A percentile compares a stretch with the other conserved stretches of the same genome.
These are phyloP conservation scores for Suricata suricatta DNA, from an alignment of 2,113 vertebrate genomes.

Conservation along the genomic window DNA sequence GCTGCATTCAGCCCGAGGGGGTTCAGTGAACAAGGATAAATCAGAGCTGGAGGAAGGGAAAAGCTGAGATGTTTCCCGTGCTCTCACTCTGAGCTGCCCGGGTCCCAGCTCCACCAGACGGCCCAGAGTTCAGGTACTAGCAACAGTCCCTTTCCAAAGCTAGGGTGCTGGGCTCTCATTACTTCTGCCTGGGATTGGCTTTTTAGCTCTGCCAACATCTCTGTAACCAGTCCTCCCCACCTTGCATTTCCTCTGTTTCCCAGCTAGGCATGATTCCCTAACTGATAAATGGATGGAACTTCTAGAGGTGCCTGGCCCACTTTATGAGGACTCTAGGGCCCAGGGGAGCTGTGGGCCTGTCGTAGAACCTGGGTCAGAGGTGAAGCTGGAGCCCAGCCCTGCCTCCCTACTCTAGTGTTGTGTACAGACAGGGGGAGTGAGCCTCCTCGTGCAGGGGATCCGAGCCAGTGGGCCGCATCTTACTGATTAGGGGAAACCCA, in stretches of 20 bases:
- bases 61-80: neutral
- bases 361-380: neutral
- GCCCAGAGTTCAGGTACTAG: neutral
- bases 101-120: rapidly evolving
- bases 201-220: neutral
- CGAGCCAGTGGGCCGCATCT: neutral
- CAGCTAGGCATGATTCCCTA: neutral
- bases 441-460: neutral
- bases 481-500: neutral
- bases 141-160: neutral
- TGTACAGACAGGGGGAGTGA: neutral
- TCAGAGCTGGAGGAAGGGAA: neutral
- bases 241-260: neutral
- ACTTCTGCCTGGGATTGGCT: neutral
- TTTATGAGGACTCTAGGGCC: neutral
- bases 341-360: rapidly evolving
- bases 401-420: no score
- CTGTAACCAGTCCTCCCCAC: no score
- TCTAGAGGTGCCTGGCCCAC: no score
- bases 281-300: neutral
- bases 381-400: neutral
- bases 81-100: neutral
- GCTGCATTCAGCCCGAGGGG: neutral
- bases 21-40: neutral
- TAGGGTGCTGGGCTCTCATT: neutral